Percentiles rank a stretch among this genome's conserved stretches.
These are phyloP conservation scores for Diploscapter pachys DNA, from an alignment of 1,140 invertebrate genomes.

Conservation along the genomic window DNA sequence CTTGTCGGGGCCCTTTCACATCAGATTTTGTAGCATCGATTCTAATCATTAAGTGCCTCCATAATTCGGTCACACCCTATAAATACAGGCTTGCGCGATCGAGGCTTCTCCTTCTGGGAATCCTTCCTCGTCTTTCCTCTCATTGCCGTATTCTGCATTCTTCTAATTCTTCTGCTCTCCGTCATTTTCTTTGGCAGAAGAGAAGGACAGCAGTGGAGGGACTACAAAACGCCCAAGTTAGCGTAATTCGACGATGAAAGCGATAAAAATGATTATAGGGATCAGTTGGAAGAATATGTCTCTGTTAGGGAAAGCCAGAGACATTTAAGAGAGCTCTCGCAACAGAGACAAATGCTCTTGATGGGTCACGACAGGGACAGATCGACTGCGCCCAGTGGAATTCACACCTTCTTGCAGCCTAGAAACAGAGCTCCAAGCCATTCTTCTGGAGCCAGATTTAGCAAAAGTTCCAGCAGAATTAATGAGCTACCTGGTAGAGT, in stretches of 20 bases:
- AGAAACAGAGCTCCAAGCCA: conserved; percentile 34
- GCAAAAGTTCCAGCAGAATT: conserved; percentile 23
- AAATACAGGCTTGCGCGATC: not conserved
- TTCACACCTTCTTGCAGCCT: conserved; percentile 40
- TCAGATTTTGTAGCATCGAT: too few relatives aligned
- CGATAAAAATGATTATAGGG: conserved; percentile 11
- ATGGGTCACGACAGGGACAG: conserved; percentile 30
- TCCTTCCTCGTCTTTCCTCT: conserved; percentile 9
- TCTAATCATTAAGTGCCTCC: too few relatives aligned
- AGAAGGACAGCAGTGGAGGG: conserved; percentile 42
- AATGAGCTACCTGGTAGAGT: conserved; percentile 14
- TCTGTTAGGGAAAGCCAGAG: conserved; percentile 37
- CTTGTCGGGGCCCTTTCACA: too few relatives aligned
- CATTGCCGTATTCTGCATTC: conserved; percentile 9
- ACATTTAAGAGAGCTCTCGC: conserved; percentile 36
- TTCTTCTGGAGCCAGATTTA: conserved; percentile 15
- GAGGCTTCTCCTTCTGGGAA: not conserved
- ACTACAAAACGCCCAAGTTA: conserved; percentile 39
- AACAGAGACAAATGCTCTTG: conserved; percentile 38
- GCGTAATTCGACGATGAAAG: not conserved
- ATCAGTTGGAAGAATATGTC: conserved; percentile 40
- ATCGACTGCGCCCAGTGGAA: conserved; percentile 37
- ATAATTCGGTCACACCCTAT: too few relatives aligned
- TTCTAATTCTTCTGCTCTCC: conserved; percentile 29
- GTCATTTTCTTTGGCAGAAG: conserved; percentile 40